Evolutionary conservation across 2,113 vertebrate species (phyloP), one percentile per base, ranked within the genome.

Genomic region (Cnemophilus loriae): DNA sequence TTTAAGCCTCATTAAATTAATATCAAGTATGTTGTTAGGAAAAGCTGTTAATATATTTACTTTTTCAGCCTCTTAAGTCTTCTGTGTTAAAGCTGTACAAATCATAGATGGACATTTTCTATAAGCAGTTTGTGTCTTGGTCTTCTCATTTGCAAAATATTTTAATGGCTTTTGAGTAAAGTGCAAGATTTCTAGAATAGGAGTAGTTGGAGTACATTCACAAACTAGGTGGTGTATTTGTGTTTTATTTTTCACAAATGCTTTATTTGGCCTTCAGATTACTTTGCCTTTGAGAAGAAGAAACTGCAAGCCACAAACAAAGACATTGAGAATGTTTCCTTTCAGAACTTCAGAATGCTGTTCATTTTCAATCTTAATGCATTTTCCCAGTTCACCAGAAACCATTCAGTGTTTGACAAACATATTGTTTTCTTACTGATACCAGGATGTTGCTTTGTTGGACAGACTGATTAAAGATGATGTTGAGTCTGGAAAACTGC

Each of bases 381-480:
- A 24, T 27, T 95, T 93, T 93, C 68, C 60, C 21, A 83, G 16
- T 90, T 65, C 55, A 57, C 32, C 37, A 91, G 73, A 82, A 95
- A 64, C 24, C 84, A 52, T 78, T 87, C 89, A 12, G 27, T 90
- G 35, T n/a, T 88, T 80, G 50, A 55, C 32, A 94, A n/a, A 82
- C 28, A 19, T 80, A 57, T 70, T 92, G 95, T 76, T 95, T 80
- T 96, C 41, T 96, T 74, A 55, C 69, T 93, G 69, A 46, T 96
- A 80, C 87, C 93, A 99, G 99, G 99, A 99, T 89, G 98, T 99
- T 86, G 99, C 99, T 55, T 96, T 99, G 91, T 96, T 99, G 97
- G 99, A 99, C 95, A 99, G 99, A 97, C 87, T 99, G 47, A 98
- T 99, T 95, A 99, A 98, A 98, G 99, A 99, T 69, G 99, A 99